Base-by-base conservation (phyloP, 2,113 vertebrate genomes). In the Ancistrus triradiatus region DNA sequence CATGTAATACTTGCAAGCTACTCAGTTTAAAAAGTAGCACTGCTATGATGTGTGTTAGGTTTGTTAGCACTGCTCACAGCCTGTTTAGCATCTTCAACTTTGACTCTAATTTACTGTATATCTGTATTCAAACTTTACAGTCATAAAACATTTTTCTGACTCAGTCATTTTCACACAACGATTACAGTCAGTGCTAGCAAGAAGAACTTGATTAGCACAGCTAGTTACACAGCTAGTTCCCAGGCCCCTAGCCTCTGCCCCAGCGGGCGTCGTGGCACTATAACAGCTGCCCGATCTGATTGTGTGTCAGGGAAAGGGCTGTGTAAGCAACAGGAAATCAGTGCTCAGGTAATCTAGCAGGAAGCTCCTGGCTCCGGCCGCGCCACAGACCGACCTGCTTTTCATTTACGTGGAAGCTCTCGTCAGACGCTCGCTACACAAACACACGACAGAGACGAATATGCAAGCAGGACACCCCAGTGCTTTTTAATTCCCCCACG, bases 321-420 rank as follows among this genome's bases (percentile, higher is more conserved):
- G 73, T 71, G 43, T 68, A 68, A 70, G 73, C 73, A 74, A 51
- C 53, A 68, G 73, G 73, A 75, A 75, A 66, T 44, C 53, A 55
- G 52, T 21, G 63, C 63, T 49, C 52, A 71, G 73, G 73, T 71
- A 75, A 71, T 75, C 63, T 48, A 59, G 25, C 68, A 63, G 63
- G 59, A 75, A 74, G 43, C 52, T 38, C 37, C 44, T n/a, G 43
- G 28, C 58, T 24, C 42, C 6, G 35, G 42, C 47, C 9, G 14
- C 18, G 18, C 47, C 43, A 58, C 58, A n/a, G 17, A 65, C 15
- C 37, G 24, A 65, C 15, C 44, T 72, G 58, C 50, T 59, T 53
- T 49, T 71, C 53, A 63, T 71, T 74, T 63, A 33, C 48, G 38
- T 59, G 33, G 40, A 33, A 49, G 61, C 56, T 59, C 53, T 42